Base-by-base conservation (phyloP, 1,140 invertebrate genomes). In the Archivesica marissinica region DNA sequence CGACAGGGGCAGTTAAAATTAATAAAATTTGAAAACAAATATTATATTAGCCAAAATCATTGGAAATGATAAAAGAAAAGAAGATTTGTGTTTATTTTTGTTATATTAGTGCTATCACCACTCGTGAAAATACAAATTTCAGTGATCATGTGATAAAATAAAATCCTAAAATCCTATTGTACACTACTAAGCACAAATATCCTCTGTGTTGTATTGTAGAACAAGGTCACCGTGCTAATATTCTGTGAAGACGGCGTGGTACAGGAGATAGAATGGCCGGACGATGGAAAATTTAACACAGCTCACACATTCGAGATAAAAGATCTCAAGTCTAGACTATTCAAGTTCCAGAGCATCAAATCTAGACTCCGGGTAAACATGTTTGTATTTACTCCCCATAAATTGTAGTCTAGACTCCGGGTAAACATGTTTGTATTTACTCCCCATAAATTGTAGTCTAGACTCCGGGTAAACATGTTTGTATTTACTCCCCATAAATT, bases 361-460 rank as follows among this genome's bases (percentile, higher is more conserved):
- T 94, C 93, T 28, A 79, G 80, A 30, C 82, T 94, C 9, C 86
- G 92, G 89, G 93, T 94, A 87, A 90, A 90, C 89, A n/a, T n/a
- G n/a, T n/a, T n/a, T n/a, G n/a, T 66, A 7, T 93, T 89, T 83
- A 79, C 79, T 33, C 94, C 94, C 77, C 90, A 90, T 54, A 94
- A 93, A 86, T 88, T 93, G 80, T 94, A 94, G 86, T 94, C 93
- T 28, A 79, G 80, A 30, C 82, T 94, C 9, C 86, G 92, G 89
- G 93, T 94, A 87, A 90, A 90, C 89, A n/a, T n/a, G n/a, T n/a
- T n/a, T n/a, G n/a, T 66, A 7, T 93, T 89, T 83, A 79, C 79
- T 33, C 94, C 94, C 77, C 90, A 90, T 54, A 94, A 93, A 86
- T 88, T 93, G 80, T 94, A 94, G 86, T 94, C 93, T 28, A 79